phyloP scores from a whole-genome alignment of 2,888 invertebrate genomes.

The Pedicia rivosa region DNA sequence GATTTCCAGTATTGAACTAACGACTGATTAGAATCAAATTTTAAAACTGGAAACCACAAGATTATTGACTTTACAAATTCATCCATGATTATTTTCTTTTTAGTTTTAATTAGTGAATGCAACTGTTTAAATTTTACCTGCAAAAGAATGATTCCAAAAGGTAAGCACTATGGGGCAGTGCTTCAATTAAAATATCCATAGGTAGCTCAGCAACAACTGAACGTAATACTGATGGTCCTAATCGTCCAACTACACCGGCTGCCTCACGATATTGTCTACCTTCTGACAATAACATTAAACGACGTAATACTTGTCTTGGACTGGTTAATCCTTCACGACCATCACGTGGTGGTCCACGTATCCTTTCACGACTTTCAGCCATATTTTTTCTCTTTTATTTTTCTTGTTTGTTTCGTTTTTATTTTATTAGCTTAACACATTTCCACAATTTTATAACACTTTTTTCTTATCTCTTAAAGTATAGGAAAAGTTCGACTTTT shows the following conservation, averaged over 20 bases:
- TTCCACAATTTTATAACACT: too few relatives aligned
- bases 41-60: too few relatives aligned
- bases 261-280: slow-evolving; percentile 83
- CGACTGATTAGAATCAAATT: too few relatives aligned
- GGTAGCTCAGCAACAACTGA: slow-evolving; percentile 65
- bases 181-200: slow-evolving; percentile 73
- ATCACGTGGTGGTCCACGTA: slow-evolving; percentile 45
- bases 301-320: slow-evolving; percentile 47
- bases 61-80: too few relatives aligned
- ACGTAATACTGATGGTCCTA: slow-evolving; percentile 66
- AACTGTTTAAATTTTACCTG: too few relatives aligned
- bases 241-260: slow-evolving; percentile 62
- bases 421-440: not conserved
- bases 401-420: not conserved
- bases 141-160: slow-evolving; percentile 69
- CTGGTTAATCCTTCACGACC: slow-evolving; percentile 42
- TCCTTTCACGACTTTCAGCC: slow-evolving; percentile 57
- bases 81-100: too few relatives aligned
- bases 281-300: slow-evolving; percentile 68
- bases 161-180: slow-evolving; percentile 74
- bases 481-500: too few relatives aligned
- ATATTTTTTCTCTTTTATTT: slow-evolving; percentile 22
- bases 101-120: too few relatives aligned
- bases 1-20: too few relatives aligned
- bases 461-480: too few relatives aligned